Base-by-base conservation (phyloP, 1,140 invertebrate genomes). In the Drosophila lacteicornis region DNA sequence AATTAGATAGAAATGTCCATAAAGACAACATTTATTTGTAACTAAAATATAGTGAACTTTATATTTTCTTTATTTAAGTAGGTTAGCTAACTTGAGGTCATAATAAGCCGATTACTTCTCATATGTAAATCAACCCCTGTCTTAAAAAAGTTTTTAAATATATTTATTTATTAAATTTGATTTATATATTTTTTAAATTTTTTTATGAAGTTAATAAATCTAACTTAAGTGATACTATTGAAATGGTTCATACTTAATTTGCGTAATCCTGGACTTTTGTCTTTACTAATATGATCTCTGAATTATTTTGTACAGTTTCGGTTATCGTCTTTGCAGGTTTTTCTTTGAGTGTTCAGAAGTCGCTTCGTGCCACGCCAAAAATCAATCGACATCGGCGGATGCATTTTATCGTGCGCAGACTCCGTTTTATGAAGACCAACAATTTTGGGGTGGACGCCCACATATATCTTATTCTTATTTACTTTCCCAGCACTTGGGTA, bases 361-460 rank as follows among this genome's bases (percentile, higher is more conserved):
- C 17, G 27, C 36, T 46, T 43, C 27, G 27, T 36, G 43, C 30
- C 27, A 38, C 45, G 42, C 43, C 49, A 63, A 80, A 86, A 86
- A 87, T 86, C 83, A 86, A 86, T 86, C 58, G 43, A 67, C 66
- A 80, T 86, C 78, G 79, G 50, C 68, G 27, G 71, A 66, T 71
- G 81, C 80, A 45, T 77, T 69, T 45, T 50, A 69, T 75, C 57
- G 51, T 86, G 84, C 83, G 84, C 83, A 87, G 67, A 88, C 83
- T 86, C 84, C 47, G 59, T 45, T 47, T 76, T 59, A 45, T 63
- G 58, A 25, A 47, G 42, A 51, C 5, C 33, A n/a, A 49, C 15
- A 30, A 42, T 42, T 19, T 53, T 13, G 30, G 60, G 55, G 38
- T 60, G 33, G 49, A 68, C n/a, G 40, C 47, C 60, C 40, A 62